Base-by-base conservation (phyloP, 1,140 invertebrate genomes). In the Hetaerina americana region DNA sequence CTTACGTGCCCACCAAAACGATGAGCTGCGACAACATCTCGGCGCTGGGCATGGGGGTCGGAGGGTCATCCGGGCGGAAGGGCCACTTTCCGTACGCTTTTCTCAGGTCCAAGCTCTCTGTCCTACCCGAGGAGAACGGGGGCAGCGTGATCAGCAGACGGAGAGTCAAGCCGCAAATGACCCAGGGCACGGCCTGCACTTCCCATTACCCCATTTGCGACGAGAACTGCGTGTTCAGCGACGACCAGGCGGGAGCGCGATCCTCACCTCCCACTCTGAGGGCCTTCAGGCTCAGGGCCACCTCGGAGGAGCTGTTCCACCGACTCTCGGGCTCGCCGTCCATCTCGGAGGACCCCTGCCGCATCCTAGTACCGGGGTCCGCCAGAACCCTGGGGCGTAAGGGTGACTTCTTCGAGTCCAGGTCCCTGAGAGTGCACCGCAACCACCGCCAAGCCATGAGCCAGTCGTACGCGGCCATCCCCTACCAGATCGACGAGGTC, bases 31-130 rank as follows among this genome's bases (percentile, higher is more conserved):
- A 87, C 75, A 87, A 87, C 77, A 86, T 87, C 75, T 82, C 84
- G 6, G 83, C 81, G 73, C 75, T 86, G 74, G 80, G 80, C 5
- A 81, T 69, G 79, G 81, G 71, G 81, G 81, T 27, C 79, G n/a
- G n/a, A n/a, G n/a, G n/a, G n/a, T n/a, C n/a, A n/a, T 81, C 26
- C 40, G 77, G 78, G 25, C 87, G 86, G 74, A 88, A 87, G 72
- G 84, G 85, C 0, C 88, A 86, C 74, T 92, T 92, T 76, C 90
- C 90, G 0, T 92, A 92, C 76, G 90, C 90, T 0, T 92, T 92
- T 78, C 79, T 92, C 12, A 82, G 90, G 72, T 79, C 77, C 5
- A 89, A 89, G 72, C 76, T 92, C 18, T 90, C 89, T 0, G 89
- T 91, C 26, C 79, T 91, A 67, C 90, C 89, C 0, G 90, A 91